These are phyloP conservation scores for Crocallis elinguaria DNA, from an alignment of 2,888 invertebrate genomes.

Conservation along the genomic window DNA sequence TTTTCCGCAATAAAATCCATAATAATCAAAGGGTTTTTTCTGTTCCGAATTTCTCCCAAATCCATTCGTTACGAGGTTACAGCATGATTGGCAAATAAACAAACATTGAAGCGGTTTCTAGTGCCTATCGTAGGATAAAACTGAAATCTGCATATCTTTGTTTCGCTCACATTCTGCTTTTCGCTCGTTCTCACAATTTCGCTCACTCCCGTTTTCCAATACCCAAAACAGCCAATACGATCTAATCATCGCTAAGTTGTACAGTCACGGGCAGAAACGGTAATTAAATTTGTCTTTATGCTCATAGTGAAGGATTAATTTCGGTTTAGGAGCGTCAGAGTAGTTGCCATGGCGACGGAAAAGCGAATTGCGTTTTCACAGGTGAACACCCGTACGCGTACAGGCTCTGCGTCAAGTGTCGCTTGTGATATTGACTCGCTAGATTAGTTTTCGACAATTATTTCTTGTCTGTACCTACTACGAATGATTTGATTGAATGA, in stretches of 20 bases:
- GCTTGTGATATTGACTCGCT: too few species aligned
- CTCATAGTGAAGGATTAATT: constrained; percentile 59
- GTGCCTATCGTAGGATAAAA: too few species aligned
- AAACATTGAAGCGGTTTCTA: too few species aligned
- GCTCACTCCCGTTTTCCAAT: background rate
- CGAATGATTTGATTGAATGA: too few species aligned
- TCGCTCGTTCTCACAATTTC: background rate
- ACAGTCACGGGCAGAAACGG: constrained; percentile 42
- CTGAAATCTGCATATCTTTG: background rate
- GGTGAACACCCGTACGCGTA: too few species aligned
- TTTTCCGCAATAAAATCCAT: too few species aligned
- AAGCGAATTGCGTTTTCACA: constrained; percentile 26
- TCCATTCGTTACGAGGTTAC: too few species aligned
- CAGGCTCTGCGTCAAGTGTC: background rate
- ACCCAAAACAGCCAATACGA: constrained; percentile 6
- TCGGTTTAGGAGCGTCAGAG: constrained; percentile 30
- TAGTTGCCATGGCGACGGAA: constrained; percentile 21
- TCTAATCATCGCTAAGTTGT: constrained; percentile 41
- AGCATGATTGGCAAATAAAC: too few species aligned
- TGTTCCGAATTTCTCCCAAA: too few species aligned
- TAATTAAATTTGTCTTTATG: constrained; percentile 71
- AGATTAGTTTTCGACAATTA: too few species aligned
- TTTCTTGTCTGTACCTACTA: too few species aligned
- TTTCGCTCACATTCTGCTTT: background rate
- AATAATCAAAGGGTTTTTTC: too few species aligned